These are phyloP conservation scores for Spinibarbus caldwelli DNA, from an alignment of 2,797 vertebrate species.

Conservation along the genomic window DNA sequence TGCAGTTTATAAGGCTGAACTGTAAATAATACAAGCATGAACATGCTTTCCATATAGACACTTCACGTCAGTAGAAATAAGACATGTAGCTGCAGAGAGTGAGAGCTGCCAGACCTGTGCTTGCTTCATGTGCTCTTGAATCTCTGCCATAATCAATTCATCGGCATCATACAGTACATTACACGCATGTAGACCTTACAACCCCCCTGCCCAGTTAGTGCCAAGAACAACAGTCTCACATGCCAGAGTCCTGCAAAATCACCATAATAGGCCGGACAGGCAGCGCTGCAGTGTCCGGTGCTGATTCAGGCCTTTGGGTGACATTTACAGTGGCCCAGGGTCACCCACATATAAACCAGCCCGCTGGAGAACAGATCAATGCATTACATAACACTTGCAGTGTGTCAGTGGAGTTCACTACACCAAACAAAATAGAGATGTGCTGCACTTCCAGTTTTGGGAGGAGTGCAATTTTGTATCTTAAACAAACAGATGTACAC, in stretches of 20 bases:
- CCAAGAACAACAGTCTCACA: neutral
- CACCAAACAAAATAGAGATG: neutral
- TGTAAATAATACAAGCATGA: neutral
- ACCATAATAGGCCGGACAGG: constrained; percentile 73
- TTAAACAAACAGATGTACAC: neutral
- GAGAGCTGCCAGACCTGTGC: neutral
- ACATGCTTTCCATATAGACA: neutral
- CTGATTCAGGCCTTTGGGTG: constrained; percentile 73
- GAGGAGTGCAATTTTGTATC: neutral
- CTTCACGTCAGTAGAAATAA: neutral
- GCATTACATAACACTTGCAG: neutral
- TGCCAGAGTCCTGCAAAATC: constrained; percentile 42
- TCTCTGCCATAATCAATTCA: neutral
- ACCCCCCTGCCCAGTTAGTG: neutral
- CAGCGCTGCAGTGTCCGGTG: constrained; percentile 65
- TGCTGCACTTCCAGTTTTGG: neutral
- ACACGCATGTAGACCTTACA: neutral
- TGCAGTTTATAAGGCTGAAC: neutral
- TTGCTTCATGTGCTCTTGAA: neutral
- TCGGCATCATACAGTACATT: neutral
- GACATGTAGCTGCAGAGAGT: neutral
- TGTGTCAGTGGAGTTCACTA: neutral
- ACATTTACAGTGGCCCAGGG: constrained; percentile 72
- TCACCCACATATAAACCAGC: constrained; percentile 63
- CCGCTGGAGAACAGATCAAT: constrained; percentile 37